Evolutionary conservation across 1,140 invertebrate species (phyloP).

Genomic region (Ptiloglossa arizonensis): DNA sequence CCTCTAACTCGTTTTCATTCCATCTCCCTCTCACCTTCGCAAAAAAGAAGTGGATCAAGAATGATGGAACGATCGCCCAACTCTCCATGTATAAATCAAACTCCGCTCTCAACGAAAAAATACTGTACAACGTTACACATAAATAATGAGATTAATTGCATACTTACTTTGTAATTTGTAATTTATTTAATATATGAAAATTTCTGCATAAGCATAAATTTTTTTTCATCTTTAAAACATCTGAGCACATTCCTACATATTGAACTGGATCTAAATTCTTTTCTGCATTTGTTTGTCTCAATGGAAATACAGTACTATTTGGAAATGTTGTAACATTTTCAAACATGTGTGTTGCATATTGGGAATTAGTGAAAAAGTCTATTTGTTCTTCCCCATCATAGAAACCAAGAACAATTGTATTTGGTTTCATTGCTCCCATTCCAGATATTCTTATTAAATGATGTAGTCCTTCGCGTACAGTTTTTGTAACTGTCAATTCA

Average conservation of each 20-base stretch:
- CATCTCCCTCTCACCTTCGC: too few relatives aligned
- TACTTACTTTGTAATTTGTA: conserved; percentile 85
- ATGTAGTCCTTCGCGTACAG: conserved; percentile 93
- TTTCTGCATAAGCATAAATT: conserved; percentile 97
- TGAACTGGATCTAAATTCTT: conserved; percentile 82
- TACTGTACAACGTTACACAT: too few relatives aligned
- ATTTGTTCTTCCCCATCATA: conserved; percentile 88
- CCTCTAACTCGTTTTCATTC: too few relatives aligned
- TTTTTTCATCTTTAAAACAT: conserved; percentile 95
- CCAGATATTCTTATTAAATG: conserved; percentile 96
- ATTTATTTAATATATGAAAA: conserved; percentile 92
- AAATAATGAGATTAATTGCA: conserved; percentile 10
- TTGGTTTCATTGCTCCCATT: conserved; percentile 99
- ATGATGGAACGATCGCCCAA: too few relatives aligned
- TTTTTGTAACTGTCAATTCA: conserved; percentile 94
- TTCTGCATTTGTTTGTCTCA: conserved; percentile 69
- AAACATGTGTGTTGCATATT: conserved; percentile 76
- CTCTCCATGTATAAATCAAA: too few relatives aligned
- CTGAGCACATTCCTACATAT: conserved; percentile 94
- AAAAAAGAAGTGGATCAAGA: too few relatives aligned
- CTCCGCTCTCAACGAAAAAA: too few relatives aligned
- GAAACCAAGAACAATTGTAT: conserved; percentile 96
- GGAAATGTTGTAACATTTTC: conserved; percentile 72
- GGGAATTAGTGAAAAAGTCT: conserved; percentile 87
- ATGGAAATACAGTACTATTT: conserved; percentile 76